Percentiles rank a stretch among this genome's conserved stretches.
phyloP scores from a whole-genome alignment of 2,113 vertebrate genomes.

The Corvus moneduloides region DNA sequence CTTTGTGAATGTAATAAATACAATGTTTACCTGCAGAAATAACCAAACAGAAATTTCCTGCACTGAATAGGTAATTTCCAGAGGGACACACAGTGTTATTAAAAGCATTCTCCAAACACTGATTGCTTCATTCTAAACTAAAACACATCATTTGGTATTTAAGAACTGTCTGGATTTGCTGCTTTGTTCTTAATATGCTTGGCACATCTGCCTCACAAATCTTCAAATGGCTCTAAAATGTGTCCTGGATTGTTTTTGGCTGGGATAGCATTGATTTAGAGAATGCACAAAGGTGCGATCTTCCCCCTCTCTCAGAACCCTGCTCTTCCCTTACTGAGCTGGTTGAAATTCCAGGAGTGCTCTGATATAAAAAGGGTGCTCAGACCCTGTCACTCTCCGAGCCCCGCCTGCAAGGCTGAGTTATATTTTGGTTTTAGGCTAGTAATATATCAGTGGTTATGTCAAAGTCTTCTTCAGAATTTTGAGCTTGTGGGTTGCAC shows the following conservation, averaged over 20 bases:
- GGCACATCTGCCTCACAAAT: background rate
- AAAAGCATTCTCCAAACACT: background rate
- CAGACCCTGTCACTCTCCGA: background rate
- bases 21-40: constrained; percentile 49
- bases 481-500: background rate
- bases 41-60: constrained; percentile 44
- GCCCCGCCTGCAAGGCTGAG: background rate
- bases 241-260: background rate
- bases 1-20: constrained; percentile 44
- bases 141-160: background rate
- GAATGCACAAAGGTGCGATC: background rate
- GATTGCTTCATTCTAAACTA: constrained; percentile 3
- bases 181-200: background rate
- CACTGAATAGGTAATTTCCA: constrained; percentile 23
- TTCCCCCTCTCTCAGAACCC: background rate
- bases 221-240: background rate
- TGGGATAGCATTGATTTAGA: background rate
- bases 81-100: background rate
- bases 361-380: background rate
- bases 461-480: background rate
- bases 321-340: background rate
- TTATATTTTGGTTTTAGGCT: constrained; percentile 6
- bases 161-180: background rate
- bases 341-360: background rate
- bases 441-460: background rate